Conservation (phyloP, 2,113 vertebrate species). For the Willisornis vidua region DNA sequence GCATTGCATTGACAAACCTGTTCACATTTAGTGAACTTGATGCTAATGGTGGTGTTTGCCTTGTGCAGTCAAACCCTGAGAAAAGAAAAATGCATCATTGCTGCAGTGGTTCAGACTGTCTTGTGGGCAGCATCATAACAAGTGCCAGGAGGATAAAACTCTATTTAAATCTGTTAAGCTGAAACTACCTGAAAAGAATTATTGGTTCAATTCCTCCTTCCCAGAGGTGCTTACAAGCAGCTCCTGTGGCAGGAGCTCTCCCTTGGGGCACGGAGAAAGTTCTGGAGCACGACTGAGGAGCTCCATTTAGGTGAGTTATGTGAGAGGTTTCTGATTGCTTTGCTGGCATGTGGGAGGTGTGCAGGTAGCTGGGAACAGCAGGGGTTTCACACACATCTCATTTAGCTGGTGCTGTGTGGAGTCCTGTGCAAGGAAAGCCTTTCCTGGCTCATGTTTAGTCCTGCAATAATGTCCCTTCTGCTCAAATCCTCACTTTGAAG, state of each 20-base stretch:
- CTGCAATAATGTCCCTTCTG: background rate
- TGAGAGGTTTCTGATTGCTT: background rate
- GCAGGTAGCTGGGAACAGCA: background rate
- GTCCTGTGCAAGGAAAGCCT: background rate
- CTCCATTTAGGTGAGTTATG: background rate
- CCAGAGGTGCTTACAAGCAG: slow-evolving; percentile 16
- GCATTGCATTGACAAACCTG: background rate
- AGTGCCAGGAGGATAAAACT: background rate
- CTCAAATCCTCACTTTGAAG: background rate
- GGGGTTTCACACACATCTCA: background rate
- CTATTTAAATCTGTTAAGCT: slow-evolving; percentile 2
- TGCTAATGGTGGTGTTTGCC: background rate
- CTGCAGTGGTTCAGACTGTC: background rate
- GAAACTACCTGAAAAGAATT: background rate
- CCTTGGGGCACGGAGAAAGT: background rate
- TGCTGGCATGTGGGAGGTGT: background rate
- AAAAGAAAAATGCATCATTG: background rate
- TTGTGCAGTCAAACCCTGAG: background rate
- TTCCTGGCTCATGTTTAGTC: background rate
- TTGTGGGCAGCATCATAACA: background rate
- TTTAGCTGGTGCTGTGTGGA: background rate
- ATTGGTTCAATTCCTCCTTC: slow-evolving; percentile 1
- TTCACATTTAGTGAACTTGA: background rate
- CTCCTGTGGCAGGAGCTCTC: background rate
- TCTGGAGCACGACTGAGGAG: background rate